Base-by-base conservation (phyloP, 1,140 invertebrate species). In the Drosophila ironensis region DNA sequence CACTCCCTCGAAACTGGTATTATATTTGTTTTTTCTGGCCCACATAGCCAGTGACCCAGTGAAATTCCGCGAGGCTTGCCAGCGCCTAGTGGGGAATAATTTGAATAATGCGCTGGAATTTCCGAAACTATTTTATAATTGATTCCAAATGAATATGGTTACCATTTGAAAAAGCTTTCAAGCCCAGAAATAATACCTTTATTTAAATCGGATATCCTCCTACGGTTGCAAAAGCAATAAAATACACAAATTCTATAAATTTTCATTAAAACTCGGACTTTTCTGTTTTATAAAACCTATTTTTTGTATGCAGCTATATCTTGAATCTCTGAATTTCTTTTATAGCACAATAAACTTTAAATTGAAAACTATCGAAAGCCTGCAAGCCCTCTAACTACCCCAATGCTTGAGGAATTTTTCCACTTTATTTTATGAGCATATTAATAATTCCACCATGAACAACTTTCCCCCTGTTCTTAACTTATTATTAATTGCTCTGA, bases 401-500 rank as follows among this genome's bases (percentile, higher is more conserved):
- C 33, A 3, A 37, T 3, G 7, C 33, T 37, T 16, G 12, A 12
- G 11, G 14, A 11, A 20, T 28, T 46, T 16, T 14, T 2, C 17
- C 0, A 1, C 17, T 38, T 45, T 17, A 35, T 25, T 46, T 38
- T 17, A 17, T 9, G 25, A 37, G n/a, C 44, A 24, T 24, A n/a
- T n/a, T n/a, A 38, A 47, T 47, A 47, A 28, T 28, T 35, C 19
- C 9, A 38, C 48, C 19, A 40, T 24, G 24, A 40, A 24, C 8
- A 25, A 38, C 9, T 61, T 61, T 63, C 28, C 14, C 38, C n/a
- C 24, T 3, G 19, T 35, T 37, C 57, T 66, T 54, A 33, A 38
- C 40, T 50, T 40, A 56, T 46, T 73, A 69, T 72, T 56, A 78
- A 72, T 67, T 73, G 47, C 46, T 57, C 27, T 19, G 47, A 35